phyloP scores from a whole-genome alignment of 2,113 vertebrate species.

The Peromyscus californicus region DNA sequence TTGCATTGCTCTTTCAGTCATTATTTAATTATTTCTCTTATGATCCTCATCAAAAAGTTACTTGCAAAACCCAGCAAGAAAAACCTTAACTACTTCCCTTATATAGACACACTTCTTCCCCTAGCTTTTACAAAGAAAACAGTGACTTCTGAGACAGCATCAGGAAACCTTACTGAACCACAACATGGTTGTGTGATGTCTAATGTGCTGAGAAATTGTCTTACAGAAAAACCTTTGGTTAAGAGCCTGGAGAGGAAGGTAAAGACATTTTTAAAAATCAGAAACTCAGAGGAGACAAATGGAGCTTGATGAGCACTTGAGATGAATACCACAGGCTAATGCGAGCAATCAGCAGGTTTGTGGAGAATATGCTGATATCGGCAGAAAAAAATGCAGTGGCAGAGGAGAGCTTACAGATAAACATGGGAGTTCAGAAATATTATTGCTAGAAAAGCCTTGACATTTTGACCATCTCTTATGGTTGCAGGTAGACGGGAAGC shows the following conservation, averaged over 20 bases:
- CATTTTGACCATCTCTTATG: slow-evolving; percentile 75
- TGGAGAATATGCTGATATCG: slow-evolving; percentile 73
- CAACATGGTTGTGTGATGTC: slow-evolving; percentile 59
- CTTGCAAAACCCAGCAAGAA: not conserved
- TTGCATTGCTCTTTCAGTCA: slow-evolving; percentile 39
- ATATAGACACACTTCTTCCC: not conserved
- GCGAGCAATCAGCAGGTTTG: slow-evolving; percentile 78
- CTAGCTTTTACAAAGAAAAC: slow-evolving; percentile 59
- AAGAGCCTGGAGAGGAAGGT: slow-evolving; percentile 63
- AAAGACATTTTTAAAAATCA: slow-evolving; percentile 69
- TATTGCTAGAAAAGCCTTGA: slow-evolving; percentile 80
- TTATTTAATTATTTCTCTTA: slow-evolving; percentile 64
- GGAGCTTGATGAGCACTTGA: slow-evolving; percentile 75
- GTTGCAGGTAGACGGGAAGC: slow-evolving; percentile 63
- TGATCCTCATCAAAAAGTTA: slow-evolving; percentile 58
- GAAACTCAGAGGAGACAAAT: slow-evolving; percentile 77
- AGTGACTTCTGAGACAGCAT: slow-evolving; percentile 53
- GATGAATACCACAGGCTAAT: slow-evolving; percentile 74
- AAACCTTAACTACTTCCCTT: not conserved
- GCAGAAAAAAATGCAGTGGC: slow-evolving; percentile 66
- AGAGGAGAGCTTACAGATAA: slow-evolving; percentile 74
- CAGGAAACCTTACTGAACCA: slow-evolving; percentile 63
- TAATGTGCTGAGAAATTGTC: slow-evolving; percentile 64
- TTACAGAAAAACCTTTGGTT: slow-evolving; percentile 68
- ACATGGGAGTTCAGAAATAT: slow-evolving; percentile 68